These are phyloP conservation scores for Epinephelus awoara DNA, from an alignment of 2,797 vertebrate species.

Conservation along the genomic window DNA sequence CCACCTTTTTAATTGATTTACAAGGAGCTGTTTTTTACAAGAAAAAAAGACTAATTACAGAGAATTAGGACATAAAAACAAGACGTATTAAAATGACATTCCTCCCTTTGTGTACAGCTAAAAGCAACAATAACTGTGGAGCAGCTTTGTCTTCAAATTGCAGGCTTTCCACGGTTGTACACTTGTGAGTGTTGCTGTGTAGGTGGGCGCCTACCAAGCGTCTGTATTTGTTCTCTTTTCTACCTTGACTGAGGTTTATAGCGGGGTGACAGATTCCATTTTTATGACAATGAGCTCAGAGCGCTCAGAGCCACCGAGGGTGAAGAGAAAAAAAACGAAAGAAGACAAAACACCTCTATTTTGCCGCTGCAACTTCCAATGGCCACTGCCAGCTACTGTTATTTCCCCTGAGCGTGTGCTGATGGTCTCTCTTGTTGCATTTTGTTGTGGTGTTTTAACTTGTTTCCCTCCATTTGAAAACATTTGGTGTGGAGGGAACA, in stretches of 20 bases:
- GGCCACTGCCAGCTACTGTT: conserved; percentile 70
- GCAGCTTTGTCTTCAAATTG: conserved; percentile 61
- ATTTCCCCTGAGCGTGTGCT: conserved; percentile 82
- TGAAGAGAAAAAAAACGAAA: conserved; percentile 43
- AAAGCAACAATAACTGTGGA: conserved; percentile 46
- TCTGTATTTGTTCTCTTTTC: conserved; percentile 62
- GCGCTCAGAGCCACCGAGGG: conserved; percentile 65
- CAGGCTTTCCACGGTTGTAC: conserved; percentile 30
- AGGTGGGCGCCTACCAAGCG: conserved; percentile 56
- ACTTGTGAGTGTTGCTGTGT: conserved; percentile 49
- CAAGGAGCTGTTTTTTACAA: conserved; percentile 8
- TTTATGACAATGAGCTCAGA: conserved; percentile 81
- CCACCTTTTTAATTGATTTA: background rate
- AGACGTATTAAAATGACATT: conserved; percentile 39
- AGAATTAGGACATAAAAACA: conserved; percentile 23
- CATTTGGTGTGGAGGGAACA: conserved; percentile 61
- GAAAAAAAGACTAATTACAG: conserved; percentile 25
- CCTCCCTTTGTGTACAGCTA: conserved; percentile 34
- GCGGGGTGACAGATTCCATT: conserved; percentile 71
- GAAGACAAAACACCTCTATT: conserved; percentile 81
- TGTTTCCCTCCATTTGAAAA: conserved; percentile 79
- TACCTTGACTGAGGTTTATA: conserved; percentile 67
- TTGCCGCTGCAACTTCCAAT: conserved; percentile 73
- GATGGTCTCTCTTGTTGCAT: conserved; percentile 73
- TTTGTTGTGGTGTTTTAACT: conserved; percentile 78